Percentiles rank a stretch among this genome's conserved stretches.
Conservation (phyloP, 2,888 invertebrate genomes). For the Diabrotica balteata region DNA sequence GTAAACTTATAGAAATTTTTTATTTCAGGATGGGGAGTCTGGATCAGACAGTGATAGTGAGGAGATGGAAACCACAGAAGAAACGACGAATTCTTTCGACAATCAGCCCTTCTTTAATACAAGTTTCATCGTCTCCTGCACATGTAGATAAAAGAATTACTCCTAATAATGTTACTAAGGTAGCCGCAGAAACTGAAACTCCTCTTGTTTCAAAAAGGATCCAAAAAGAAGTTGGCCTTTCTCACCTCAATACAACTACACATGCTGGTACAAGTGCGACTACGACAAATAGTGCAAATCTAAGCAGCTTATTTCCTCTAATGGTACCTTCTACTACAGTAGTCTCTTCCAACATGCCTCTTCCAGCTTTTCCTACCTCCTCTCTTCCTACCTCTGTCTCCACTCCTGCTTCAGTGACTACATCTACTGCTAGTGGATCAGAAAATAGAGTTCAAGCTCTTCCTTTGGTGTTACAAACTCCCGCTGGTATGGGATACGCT, state of each 20-base stretch:
- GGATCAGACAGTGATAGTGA: slow-evolving; percentile 35
- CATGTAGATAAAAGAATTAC: not conserved
- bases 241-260: not conserved
- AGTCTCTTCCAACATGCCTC: not conserved
- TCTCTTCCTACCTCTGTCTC: slow-evolving; percentile 1
- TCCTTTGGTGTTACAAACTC: slow-evolving; percentile 42
- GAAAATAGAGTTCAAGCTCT: slow-evolving; percentile 36
- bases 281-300: not conserved
- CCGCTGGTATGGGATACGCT: slow-evolving; percentile 42
- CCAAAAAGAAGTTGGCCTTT: not conserved
- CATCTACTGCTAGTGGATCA: not conserved
- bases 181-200: not conserved
- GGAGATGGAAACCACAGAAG: slow-evolving; percentile 38
- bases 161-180: not conserved
- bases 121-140: slow-evolving; percentile 1
- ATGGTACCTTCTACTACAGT: not conserved
- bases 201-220: not conserved
- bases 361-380: not conserved
- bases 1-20: slow-evolving; percentile 21
- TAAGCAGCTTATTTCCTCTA: too few relatives aligned
- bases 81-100: slow-evolving; percentile 1
- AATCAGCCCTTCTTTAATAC: slow-evolving; percentile 7
- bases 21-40: slow-evolving; percentile 43
- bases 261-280: slow-evolving; percentile 1
- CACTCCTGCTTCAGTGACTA: not conserved